Evolutionary conservation across 2,113 vertebrate genomes (phyloP), one percentile per base, ranked within the genome.

Genomic region (Ctenomys sociabilis): DNA sequence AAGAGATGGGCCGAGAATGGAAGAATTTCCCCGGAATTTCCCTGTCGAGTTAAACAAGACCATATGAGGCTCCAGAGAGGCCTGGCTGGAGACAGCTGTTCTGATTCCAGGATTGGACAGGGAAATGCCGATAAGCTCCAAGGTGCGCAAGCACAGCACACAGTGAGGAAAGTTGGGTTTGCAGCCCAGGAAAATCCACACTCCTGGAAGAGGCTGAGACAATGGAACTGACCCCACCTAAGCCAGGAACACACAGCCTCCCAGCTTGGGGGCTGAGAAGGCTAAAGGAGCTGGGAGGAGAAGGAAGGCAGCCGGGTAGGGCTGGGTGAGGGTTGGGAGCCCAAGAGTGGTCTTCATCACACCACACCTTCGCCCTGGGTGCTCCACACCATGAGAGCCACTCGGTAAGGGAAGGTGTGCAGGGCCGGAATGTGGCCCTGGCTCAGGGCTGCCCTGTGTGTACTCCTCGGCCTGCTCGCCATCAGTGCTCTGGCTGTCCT

Each of bases 111-210:
- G 86, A 82, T 6, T 61, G 77, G 92, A 78, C 85, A 43, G 78
- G 94, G 92, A 95, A 95, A 96, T 7, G 9, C 37, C 26, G 96
- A 88, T 80, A 81, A 84, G 85, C 66, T 95, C 78, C 78, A 68
- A 54, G 95, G 90, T 85, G n/a, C 75, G n/a, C 75, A 40, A 40
- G 59, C 32, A 0, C 10, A 0, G 4, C 3, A 66, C n/a, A 78
- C 37, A 54, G 9, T 6, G 59, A 30, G 95, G 88, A 92, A 66
- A 89, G 28, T 88, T 35, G 26, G 49, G 40, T 49, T 77, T 19
- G 11, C 40, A 21, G 37, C 91, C 95, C 90, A 43, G 91, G 97
- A 97, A 96, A 97, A 87, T 4, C 52, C 87, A 80, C 64, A 17
- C 12, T 45, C 68, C 91, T 2, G 94, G 95, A 89, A 95, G 94